A percentile compares a stretch with the other conserved stretches of the same genome.
Evolutionary conservation across 2,113 vertebrate genomes (phyloP).

Genomic region (Ciconia stormi): DNA sequence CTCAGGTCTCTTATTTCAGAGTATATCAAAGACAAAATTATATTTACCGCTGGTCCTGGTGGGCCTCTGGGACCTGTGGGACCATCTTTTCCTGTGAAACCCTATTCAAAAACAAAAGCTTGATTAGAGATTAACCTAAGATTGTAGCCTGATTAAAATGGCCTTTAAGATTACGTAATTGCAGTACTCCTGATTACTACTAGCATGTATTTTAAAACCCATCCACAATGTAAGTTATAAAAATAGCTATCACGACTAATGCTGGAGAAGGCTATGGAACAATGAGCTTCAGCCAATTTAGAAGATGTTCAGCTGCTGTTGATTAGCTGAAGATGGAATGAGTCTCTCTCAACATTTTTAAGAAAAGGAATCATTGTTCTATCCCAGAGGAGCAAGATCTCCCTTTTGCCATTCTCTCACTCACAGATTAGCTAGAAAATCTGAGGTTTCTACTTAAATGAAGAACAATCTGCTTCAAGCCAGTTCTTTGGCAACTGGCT

Average conservation of each 20-base stretch:
- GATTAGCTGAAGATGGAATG: not conserved
- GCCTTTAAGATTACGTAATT: not conserved
- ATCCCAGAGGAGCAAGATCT: not conserved
- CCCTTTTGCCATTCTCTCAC: not conserved
- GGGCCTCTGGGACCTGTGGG: constrained; percentile 88
- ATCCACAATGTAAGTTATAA: not conserved
- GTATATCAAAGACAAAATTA: not conserved
- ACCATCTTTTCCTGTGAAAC: constrained; percentile 93
- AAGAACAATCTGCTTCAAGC: not conserved
- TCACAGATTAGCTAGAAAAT: not conserved
- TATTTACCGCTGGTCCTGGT: constrained; percentile 87
- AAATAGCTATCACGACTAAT: not conserved
- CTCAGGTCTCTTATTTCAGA: not conserved
- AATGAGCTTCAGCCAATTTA: not conserved
- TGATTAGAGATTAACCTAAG: not conserved
- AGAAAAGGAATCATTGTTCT: not conserved
- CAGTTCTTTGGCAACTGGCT: not conserved
- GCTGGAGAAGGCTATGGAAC: not conserved
- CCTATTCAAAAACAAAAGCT: constrained; percentile 74
- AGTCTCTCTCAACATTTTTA: not conserved
- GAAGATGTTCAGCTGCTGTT: not conserved
- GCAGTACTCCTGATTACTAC: not conserved
- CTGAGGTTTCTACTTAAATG: not conserved
- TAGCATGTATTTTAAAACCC: not conserved
- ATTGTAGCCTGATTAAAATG: not conserved